Evolutionary conservation across 2,888 invertebrate genomes (phyloP).

Genomic region (Melieria crassipennis): DNA sequence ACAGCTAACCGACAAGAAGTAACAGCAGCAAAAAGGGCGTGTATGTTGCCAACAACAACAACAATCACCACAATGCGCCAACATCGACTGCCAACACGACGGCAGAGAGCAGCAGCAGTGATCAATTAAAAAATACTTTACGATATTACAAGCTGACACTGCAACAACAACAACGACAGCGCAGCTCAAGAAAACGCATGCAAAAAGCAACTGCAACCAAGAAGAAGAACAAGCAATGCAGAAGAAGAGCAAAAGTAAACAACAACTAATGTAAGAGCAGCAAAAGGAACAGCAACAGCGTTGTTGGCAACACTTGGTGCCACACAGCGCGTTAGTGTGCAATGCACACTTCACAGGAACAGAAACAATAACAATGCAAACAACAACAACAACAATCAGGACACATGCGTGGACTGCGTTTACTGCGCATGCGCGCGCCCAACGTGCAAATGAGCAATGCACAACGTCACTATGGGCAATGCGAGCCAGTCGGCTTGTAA

Average conservation of each 20-base stretch:
- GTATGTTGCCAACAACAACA: neutral
- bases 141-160: constrained; percentile 34
- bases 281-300: neutral
- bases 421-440: too few species aligned
- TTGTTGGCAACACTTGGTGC: neutral
- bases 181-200: neutral
- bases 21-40: constrained; percentile 7
- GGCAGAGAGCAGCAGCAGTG: neutral
- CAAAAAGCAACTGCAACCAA: too few species aligned
- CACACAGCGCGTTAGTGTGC: neutral
- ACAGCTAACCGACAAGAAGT: constrained; percentile 24
- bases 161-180: constrained; percentile 3
- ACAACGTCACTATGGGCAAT: too few species aligned
- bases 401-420: too few species aligned
- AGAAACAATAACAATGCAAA: too few species aligned
- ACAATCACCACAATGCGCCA: neutral
- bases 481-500: too few species aligned
- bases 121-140: constrained; percentile 46
- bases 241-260: too few species aligned
- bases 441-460: too few species aligned
- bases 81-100: neutral
- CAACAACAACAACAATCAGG: too few species aligned
- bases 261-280: too few species aligned
- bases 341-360: too few species aligned
- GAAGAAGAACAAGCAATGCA: too few species aligned